A percentile compares a stretch with the other conserved stretches of the same genome.
Evolutionary conservation across 2,888 invertebrate species (phyloP).

Genomic region (Pseudococcus jackbeardsleyi): DNA sequence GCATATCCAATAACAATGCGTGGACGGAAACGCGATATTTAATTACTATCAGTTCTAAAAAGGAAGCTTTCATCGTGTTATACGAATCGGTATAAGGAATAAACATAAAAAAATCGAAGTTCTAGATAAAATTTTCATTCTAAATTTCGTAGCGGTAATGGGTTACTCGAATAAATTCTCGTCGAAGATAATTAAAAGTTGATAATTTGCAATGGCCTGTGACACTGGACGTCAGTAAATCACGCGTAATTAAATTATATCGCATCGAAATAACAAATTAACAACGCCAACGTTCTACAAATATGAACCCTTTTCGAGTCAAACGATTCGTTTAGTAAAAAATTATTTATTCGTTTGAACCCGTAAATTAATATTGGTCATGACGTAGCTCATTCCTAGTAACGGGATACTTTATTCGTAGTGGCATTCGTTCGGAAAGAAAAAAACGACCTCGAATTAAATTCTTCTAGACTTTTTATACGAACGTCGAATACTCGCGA

Average conservation of each 20-base stretch:
- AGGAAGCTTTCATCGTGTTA: background rate
- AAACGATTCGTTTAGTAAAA: background rate
- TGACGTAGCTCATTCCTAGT: background rate
- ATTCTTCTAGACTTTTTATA: background rate
- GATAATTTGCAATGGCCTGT: background rate
- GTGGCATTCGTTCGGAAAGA: background rate
- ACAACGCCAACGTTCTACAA: background rate
- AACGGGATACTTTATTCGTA: background rate
- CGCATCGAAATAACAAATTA: constrained; percentile 18
- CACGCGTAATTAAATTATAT: background rate
- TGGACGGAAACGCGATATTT: background rate
- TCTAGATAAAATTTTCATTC: background rate
- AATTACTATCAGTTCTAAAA: background rate
- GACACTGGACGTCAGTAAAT: background rate
- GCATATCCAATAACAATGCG: background rate
- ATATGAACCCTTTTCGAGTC: background rate
- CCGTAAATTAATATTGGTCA: constrained; percentile 31
- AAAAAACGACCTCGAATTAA: background rate
- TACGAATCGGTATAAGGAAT: background rate
- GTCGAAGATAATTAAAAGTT: background rate
- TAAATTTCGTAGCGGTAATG: background rate
- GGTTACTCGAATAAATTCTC: background rate
- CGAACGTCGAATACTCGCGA: background rate
- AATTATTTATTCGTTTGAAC: constrained; percentile 11
- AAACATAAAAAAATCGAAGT: background rate